phyloP scores from a whole-genome alignment of 2,113 vertebrate species.

The Channa argus region DNA sequence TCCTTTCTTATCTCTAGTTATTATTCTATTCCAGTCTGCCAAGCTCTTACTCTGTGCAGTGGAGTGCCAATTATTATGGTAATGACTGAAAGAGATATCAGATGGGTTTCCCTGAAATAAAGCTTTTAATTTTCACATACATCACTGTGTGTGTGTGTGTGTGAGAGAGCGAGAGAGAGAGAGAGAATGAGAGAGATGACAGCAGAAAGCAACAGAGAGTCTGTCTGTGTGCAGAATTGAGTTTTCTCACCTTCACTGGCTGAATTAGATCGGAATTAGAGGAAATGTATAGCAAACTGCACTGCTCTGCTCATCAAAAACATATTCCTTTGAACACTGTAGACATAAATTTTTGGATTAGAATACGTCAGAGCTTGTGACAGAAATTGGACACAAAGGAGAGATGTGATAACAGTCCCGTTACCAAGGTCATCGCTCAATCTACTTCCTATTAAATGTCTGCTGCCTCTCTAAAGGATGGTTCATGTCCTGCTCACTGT shows the following conservation, averaged over 20 bases:
- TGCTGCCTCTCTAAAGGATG: slow-evolving; percentile 16
- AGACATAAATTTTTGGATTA: slow-evolving; percentile 28
- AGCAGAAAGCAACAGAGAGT: slow-evolving; percentile 14
- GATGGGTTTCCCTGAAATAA: slow-evolving; percentile 75
- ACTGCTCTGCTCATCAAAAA: slow-evolving; percentile 27
- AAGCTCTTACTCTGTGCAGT: slow-evolving; percentile 65
- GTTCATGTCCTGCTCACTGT: not conserved
- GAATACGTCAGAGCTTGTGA: slow-evolving; percentile 5
- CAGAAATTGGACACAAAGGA: slow-evolving; percentile 43
- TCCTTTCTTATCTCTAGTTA: slow-evolving; percentile 52
- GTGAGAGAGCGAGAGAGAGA: not conserved
- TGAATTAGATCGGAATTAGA: slow-evolving; percentile 37
- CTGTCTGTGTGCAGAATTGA: slow-evolving; percentile 30
- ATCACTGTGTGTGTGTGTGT: slow-evolving; percentile 14
- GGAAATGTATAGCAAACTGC: slow-evolving; percentile 1
- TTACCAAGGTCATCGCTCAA: slow-evolving; percentile 58
- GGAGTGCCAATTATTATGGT: slow-evolving; percentile 80
- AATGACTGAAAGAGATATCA: slow-evolving; percentile 82
- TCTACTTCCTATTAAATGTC: slow-evolving; percentile 27
- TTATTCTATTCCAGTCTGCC: slow-evolving; percentile 65
- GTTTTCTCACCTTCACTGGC: slow-evolving; percentile 44
- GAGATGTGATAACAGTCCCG: slow-evolving; percentile 13
- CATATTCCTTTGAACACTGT: slow-evolving; percentile 33
- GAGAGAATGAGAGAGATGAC: not conserved
- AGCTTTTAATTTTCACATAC: slow-evolving; percentile 68